phyloP scores from a whole-genome alignment of 2,888 invertebrate genomes.

The Nysson spinosus region DNA sequence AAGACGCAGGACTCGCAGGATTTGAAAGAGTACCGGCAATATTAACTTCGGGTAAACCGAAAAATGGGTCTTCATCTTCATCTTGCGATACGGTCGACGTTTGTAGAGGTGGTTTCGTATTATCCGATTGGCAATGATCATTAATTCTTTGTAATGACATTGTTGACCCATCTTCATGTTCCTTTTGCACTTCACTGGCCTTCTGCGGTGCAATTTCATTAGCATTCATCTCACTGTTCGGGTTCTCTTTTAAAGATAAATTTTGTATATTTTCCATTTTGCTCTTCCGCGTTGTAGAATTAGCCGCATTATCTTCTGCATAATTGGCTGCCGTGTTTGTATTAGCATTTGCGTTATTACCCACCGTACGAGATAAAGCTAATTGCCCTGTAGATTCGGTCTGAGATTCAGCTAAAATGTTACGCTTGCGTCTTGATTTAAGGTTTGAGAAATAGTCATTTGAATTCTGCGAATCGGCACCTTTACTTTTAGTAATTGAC shows the following conservation, averaged over 20 bases:
- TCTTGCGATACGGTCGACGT: background rate
- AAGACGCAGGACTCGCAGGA: slow-evolving; percentile 46
- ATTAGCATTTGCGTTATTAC: background rate
- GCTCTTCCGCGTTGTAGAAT: background rate
- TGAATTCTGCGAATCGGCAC: slow-evolving; percentile 38
- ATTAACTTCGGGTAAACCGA: slow-evolving; percentile 65
- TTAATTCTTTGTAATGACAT: background rate
- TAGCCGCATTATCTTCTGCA: background rate
- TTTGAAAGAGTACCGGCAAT: slow-evolving; percentile 62
- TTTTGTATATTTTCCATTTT: background rate
- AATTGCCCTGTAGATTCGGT: background rate
- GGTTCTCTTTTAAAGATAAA: background rate
- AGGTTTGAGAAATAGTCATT: slow-evolving; percentile 39
- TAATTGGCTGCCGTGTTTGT: no score
- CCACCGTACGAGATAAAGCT: no score
- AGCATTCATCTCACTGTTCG: background rate
- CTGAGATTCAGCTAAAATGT: slow-evolving; percentile 25
- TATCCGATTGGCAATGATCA: background rate
- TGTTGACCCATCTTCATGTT: background rate
- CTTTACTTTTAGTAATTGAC: slow-evolving; percentile 9
- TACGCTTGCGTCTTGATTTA: slow-evolving; percentile 38
- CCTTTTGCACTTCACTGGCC: background rate
- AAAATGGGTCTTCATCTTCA: slow-evolving; percentile 57
- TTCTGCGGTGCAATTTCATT: background rate
- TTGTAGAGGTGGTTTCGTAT: background rate